These are phyloP conservation scores for Eristalis intricaria DNA, from an alignment of 2,888 invertebrate genomes.

Conservation along the genomic window DNA sequence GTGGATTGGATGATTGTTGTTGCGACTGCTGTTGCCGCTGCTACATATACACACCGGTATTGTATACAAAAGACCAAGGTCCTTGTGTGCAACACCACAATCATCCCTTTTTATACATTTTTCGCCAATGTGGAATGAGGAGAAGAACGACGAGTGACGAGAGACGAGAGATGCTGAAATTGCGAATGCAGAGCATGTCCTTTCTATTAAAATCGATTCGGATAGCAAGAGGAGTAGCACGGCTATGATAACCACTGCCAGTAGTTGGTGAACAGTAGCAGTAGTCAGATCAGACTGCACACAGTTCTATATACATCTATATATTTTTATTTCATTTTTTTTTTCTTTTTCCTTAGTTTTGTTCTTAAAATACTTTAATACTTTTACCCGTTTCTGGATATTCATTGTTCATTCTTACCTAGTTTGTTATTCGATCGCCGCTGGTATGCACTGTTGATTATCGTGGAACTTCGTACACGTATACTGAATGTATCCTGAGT, in stretches of 20 bases:
- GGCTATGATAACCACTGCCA: constrained; percentile 56
- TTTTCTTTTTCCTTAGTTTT: constrained; percentile 2
- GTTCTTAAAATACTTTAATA: constrained; percentile 1
- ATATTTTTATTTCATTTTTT: neutral
- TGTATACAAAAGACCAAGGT: constrained; percentile 62
- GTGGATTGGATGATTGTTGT: constrained; percentile 25
- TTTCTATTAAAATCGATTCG: constrained; percentile 73
- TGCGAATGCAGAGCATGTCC: constrained; percentile 74
- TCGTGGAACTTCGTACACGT: constrained; percentile 96
- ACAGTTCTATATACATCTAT: constrained; percentile 32
- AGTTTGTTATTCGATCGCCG: neutral
- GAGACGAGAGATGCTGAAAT: constrained; percentile 66
- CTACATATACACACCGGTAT: constrained; percentile 23
- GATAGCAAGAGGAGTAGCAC: constrained; percentile 51
- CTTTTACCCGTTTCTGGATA: neutral
- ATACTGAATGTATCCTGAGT: constrained; percentile 99
- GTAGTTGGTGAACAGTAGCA: constrained; percentile 69
- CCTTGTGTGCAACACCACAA: constrained; percentile 68
- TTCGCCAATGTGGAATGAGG: constrained; percentile 48
- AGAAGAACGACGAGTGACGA: constrained; percentile 13
- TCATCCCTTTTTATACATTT: constrained; percentile 54
- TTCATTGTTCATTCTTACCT: neutral
- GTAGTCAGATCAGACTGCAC: constrained; percentile 60
- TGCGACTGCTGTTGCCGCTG: constrained; percentile 25
- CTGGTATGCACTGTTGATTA: constrained; percentile 80